phyloP scores from a whole-genome alignment of 2,888 invertebrate species.

The Cantharis rufa region DNA sequence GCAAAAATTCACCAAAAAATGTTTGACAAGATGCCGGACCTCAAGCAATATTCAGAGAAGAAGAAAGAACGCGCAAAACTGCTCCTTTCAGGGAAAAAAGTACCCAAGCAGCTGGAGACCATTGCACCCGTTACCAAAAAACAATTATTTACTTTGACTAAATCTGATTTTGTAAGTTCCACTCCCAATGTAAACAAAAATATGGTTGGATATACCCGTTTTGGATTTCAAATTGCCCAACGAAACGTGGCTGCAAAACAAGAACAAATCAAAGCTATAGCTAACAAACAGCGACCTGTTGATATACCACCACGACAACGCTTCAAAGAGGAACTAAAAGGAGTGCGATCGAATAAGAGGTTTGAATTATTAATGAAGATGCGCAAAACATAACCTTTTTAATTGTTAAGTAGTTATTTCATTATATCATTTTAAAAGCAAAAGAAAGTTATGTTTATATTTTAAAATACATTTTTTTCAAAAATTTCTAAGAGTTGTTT shows the following conservation, averaged over 20 bases:
- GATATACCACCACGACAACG: slow-evolving; percentile 30
- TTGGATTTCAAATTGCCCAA: slow-evolving; percentile 38
- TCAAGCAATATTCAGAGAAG: slow-evolving; percentile 63
- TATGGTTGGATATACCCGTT: slow-evolving; percentile 23
- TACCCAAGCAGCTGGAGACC: slow-evolving; percentile 2
- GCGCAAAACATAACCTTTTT: slow-evolving; percentile 50
- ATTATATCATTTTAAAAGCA: too few species aligned
- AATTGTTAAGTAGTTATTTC: too few species aligned
- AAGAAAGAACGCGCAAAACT: slow-evolving; percentile 57
- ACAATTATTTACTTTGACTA: neutral
- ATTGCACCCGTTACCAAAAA: neutral
- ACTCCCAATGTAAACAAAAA: neutral
- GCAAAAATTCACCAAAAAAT: slow-evolving; percentile 67
- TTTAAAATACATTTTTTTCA: too few species aligned
- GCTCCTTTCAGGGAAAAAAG: slow-evolving; percentile 48
- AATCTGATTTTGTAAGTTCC: neutral
- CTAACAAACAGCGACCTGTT: slow-evolving; percentile 36
- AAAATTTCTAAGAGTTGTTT: too few species aligned
- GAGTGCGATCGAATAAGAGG: slow-evolving; percentile 71
- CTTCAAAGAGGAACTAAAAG: slow-evolving; percentile 60
- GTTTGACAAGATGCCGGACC: slow-evolving; percentile 70
- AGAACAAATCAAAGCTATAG: slow-evolving; percentile 39
- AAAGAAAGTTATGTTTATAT: too few species aligned
- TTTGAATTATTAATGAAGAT: slow-evolving; percentile 75
- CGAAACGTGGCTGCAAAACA: slow-evolving; percentile 22